Base-by-base conservation (phyloP, 2,888 invertebrate genomes). In the Callyntrura guangdongensis region DNA sequence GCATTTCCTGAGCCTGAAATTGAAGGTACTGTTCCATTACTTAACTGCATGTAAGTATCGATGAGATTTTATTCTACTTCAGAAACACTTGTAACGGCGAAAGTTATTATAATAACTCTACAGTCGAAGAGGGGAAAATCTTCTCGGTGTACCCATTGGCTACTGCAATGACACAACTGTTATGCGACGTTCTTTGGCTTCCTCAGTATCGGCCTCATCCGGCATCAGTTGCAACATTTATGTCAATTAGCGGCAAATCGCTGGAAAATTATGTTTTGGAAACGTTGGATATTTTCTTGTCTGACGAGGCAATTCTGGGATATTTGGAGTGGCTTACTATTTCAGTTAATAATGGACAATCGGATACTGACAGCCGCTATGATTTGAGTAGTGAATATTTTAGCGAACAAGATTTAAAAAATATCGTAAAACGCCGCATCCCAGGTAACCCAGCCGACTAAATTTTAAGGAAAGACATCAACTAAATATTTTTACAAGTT, bases 171-270 rank as follows among this genome's bases (percentile, higher is more conserved):
- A 93, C 93, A 11, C 93, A 93, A 69, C 89, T 94, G 0, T 88
- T 94, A 9, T 94, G 94, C 86, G 94, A 94, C 69, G 93, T 94
- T 14, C 77, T 94, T 0, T 94, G 94, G 94, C 90, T 94, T 20
- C 93, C 93, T 22, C 92, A 92, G 47, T 93, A 93, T 85, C 90
- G 93, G 36, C 94, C 94, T 83, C 93, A 94, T 56, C 85, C 92
- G 20, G 92, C 93, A 22, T 93, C 94, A 11, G 92, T 94, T 6
- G 91, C 93, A 0, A 92, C 94, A 12, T 93, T 94, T 88, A 92
- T 94, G 91, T 92, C 93, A 61, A 93, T 94, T 25, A 93, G 93
- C 89, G 94, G 94, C 11, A 93, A 93, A 84, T 93, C 94, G 6
- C 90, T 94, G 61, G 94, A 94, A 90, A 93, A 93, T 49, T 94